These are phyloP conservation scores for Corynorhinus townsendii DNA, from an alignment of 2,113 vertebrate species.

Conservation along the genomic window DNA sequence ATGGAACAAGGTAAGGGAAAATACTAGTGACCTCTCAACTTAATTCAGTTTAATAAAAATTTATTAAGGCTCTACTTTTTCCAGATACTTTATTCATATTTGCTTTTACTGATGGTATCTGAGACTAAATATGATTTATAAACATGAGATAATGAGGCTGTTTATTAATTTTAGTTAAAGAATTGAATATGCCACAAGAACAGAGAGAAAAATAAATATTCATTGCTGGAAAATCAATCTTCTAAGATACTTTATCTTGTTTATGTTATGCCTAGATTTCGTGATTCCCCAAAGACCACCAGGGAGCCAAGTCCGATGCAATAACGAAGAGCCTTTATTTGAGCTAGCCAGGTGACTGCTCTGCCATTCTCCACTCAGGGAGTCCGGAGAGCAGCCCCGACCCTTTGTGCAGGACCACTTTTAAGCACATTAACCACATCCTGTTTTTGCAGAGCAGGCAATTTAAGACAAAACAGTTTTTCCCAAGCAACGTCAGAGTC, in stretches of 20 bases:
- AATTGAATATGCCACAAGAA: background rate
- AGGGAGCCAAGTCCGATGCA: too few species aligned
- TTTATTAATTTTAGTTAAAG: slow-evolving; percentile 42
- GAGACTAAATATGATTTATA: slow-evolving; percentile 10
- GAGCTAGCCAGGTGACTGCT: too few species aligned
- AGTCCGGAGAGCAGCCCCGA: too few species aligned
- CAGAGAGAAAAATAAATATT: slow-evolving; percentile 44
- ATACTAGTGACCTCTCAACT: background rate
- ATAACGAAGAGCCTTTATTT: too few species aligned
- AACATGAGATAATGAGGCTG: slow-evolving; percentile 16
- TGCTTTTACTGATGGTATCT: background rate
- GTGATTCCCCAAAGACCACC: too few species aligned
- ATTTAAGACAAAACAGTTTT: too few species aligned
- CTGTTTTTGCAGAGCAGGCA: too few species aligned
- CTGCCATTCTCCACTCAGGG: too few species aligned
- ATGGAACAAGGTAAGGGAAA: background rate
- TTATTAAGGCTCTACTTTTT: background rate
- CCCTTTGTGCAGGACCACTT: too few species aligned
- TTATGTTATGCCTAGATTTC: too few species aligned
- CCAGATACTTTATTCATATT: background rate
- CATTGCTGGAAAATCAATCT: slow-evolving; percentile 10
- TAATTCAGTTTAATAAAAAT: background rate
- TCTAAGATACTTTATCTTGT: background rate
- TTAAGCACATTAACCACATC: too few species aligned
- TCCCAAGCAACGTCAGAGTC: too few species aligned